Base-by-base conservation (phyloP, 1,140 invertebrate genomes). In the Magallana angulata region DNA sequence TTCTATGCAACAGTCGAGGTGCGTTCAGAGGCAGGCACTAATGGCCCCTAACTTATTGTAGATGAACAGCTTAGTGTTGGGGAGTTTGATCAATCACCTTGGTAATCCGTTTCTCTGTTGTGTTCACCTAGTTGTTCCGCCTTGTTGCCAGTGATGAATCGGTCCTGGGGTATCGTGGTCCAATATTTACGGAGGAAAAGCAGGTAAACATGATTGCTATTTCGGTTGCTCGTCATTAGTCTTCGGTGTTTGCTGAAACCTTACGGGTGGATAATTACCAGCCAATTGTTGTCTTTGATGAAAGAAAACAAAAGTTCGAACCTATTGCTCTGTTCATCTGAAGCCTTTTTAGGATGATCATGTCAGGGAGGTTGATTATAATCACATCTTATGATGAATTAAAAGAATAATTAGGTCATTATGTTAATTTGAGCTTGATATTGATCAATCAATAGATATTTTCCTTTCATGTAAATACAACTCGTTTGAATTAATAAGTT, bases 191-290 rank as follows among this genome's bases (percentile, higher is more conserved):
- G 8, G 24, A 62, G n/a, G 24, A 12, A 76, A 30, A 76, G 24
- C 68, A 76, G 18, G 68, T 76, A 76, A 76, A 76, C 68, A 76
- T 76, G 30, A 76, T 30, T 76, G 68, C 68, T 76, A 76, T 76
- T 76, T 76, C 68, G 68, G 24, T 76, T 76, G 36, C 68, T 76
- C 36, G 30, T 76, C 68, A 76, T 76, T 76, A 30, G 68, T 76
- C 68, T 76, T 76, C 68, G 14, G 24, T 76, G 68, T 76, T 76
- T 76, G 36, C 68, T 76, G 68, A 76, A 76, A 76, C 68, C 68
- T 30, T 76, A 24, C 30, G 9, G 9, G 7, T 76, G 24, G 68
- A 76, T 76, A 76, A 76, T 76, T 76, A 76, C 30, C 24, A 24
- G 7, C 68, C 18, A 76, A 8, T 76, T 36, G 24, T 76, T 18